Evolutionary conservation across 2,888 invertebrate genomes (phyloP), one percentile per base, ranked within the genome.

Genomic region (Syritta pipiens): DNA sequence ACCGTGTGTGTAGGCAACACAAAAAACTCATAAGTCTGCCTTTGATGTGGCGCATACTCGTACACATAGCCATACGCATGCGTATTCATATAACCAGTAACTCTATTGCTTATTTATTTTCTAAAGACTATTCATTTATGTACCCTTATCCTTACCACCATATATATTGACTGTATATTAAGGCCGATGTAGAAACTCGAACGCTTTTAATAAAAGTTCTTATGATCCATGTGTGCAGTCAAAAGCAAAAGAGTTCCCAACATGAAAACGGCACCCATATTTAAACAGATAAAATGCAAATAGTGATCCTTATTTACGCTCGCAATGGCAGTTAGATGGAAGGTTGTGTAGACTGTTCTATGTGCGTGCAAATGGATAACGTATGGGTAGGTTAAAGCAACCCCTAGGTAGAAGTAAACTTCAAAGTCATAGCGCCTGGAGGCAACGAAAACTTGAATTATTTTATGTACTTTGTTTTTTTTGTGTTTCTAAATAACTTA

Each of bases 171-270:
- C 9, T 12, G 12, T 49, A 12, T 10, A n/a, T 20, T 4, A 14
- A 35, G 0, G 32, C 9, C 2, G 6, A 24, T 17, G 24, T 10
- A 49, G 14, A 68, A 69, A 69, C 60, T 37, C 40, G 69, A 69
- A 60, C 69, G 17, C 7, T 51, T n/a, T 46, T 35, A 30, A 53
- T 60, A 44, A 69, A 69, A 69, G 60, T 69, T 53, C 57, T 28
- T 67, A 55, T 7, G 26, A 10, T 30, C 44, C 44, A 9, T 46
- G 12, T 24, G 10, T 6, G 44, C 7, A 20, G 10, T 37, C 12
- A 46, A 46, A 12, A 37, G 17, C 7, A 55, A 28, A 10, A 55
- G 40, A n/a, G 55, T 42, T 28, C 7, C 3, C 10, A 55, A 42
- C 26, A 55, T 5, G 10, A 26, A 22, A 40, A 3, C 24, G 9